phyloP scores from a whole-genome alignment of 1,140 invertebrate species.

The Eurosta solidaginis region DNA sequence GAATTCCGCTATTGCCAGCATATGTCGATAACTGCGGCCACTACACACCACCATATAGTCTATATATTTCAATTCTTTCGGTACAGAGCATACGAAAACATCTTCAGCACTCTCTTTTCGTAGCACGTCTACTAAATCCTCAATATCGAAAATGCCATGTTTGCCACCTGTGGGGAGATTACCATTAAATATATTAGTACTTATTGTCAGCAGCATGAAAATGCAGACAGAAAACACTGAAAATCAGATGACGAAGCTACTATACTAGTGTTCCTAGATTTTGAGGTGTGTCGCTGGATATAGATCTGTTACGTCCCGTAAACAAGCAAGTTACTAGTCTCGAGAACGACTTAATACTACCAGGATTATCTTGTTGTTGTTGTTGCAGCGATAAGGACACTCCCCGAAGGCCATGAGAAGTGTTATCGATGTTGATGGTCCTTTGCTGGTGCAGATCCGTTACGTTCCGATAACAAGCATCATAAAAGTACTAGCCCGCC shows the following conservation, averaged over 20 bases:
- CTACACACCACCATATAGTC: slow-evolving; percentile 81
- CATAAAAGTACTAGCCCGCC: no score
- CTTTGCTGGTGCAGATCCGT: no score
- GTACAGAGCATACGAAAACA: slow-evolving; percentile 80
- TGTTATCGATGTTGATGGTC: no score
- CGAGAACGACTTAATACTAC: no score
- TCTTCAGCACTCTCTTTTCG: slow-evolving; percentile 77
- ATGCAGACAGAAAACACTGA: neutral
- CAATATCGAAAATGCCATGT: slow-evolving; percentile 82
- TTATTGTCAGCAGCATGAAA: neutral
- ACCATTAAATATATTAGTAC: neutral
- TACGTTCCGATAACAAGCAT: no score
- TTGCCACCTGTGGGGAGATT: slow-evolving; percentile 71
- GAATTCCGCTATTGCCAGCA: slow-evolving; percentile 75
- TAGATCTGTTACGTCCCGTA: no score
- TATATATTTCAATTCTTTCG: slow-evolving; percentile 76
- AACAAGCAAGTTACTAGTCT: no score
- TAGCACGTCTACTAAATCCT: slow-evolving; percentile 80
- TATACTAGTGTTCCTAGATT: no score
- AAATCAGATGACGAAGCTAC: slow-evolving; percentile 30
- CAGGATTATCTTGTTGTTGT: no score
- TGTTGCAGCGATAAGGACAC: no score
- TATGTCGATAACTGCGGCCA: slow-evolving; percentile 74
- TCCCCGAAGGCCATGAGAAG: no score
- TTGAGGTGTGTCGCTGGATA: no score